These are phyloP conservation scores for Hoplias malabaricus DNA, from an alignment of 2,113 vertebrate genomes.

Conservation along the genomic window DNA sequence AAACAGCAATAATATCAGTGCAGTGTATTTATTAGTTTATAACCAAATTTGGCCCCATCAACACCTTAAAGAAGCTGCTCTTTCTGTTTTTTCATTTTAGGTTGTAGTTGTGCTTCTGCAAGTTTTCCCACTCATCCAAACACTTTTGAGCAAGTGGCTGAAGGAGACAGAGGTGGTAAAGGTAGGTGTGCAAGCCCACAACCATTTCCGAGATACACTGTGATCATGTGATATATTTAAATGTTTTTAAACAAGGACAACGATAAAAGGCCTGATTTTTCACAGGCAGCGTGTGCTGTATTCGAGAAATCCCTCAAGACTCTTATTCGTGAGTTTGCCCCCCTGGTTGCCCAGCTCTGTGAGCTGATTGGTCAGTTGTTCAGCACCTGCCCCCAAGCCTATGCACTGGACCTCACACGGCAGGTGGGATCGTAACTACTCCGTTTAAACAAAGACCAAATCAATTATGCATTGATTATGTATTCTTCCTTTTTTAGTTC, in stretches of 20 bases:
- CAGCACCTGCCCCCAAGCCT: slow-evolving; percentile 88
- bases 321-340: slow-evolving; percentile 89
- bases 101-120: slow-evolving; percentile 93
- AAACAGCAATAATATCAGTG: too few species aligned
- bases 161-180: slow-evolving; percentile 93
- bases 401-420: slow-evolving; percentile 88
- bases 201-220: too few species aligned
- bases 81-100: slow-evolving; percentile 63
- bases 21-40: too few species aligned
- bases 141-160: slow-evolving; percentile 92
- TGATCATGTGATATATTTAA: neutral
- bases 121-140: slow-evolving; percentile 92
- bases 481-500: too few species aligned
- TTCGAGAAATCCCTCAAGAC: slow-evolving; percentile 96
- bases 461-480: too few species aligned
- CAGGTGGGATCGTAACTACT: slow-evolving; percentile 88
- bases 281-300: slow-evolving; percentile 89
- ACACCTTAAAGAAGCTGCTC: too few species aligned
- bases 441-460: too few species aligned
- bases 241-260: neutral
- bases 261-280: neutral
- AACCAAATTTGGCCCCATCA: too few species aligned
- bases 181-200: slow-evolving; percentile 72
- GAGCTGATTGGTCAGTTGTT: slow-evolving; percentile 97
- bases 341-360: slow-evolving; percentile 91